Base-by-base conservation (phyloP, 1,140 invertebrate species). In the Neuroterus valhalla region DNA sequence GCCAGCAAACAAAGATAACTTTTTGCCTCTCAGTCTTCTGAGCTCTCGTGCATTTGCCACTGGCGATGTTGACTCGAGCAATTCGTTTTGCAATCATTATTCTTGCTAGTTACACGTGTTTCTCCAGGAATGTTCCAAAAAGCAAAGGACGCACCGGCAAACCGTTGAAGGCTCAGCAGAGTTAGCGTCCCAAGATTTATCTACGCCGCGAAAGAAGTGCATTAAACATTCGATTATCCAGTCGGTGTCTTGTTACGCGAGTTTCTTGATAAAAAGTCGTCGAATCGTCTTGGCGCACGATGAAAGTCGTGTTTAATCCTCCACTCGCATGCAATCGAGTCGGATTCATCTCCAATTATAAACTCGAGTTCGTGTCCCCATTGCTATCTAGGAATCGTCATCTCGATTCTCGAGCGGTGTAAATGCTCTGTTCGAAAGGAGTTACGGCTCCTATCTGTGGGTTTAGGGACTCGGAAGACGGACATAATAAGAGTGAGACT, bases 181-280 rank as follows among this genome's bases (percentile, higher is more conserved):
- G 19, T 3, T 38, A 38, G 6, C 31, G 10, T 1, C 31, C 31
- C 31, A 38, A 52, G 50, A 52, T 52, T 52, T 62, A 62, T 62
- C 55, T 62, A 38, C 31, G 21, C 55, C 55, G 55, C 55, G 31
- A 62, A 62, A 62, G 55, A 62, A 62, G 55, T 62, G 55, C 23
- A 62, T 62, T 62, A 62, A 62, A 62, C 55, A 26, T 62, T 62
- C 21, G 55, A 62, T 62, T 62, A 62, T 62, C 31, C 55, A 62
- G 55, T 62, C 23, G 55, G 55, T 62, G 55, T 62, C 55, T 62
- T 62, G 55, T 62, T 62, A 62, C 55, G 55, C 55, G 55, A 62
- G 23, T 26, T 62, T n/a, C 23, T 31, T 26, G 55, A 62, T 3
- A 62, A 62, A 62, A 26, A 62, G 55, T 62, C 55, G 55, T 62